Base-by-base conservation (phyloP, 2,113 vertebrate species). In the Picathartes gymnocephalus region DNA sequence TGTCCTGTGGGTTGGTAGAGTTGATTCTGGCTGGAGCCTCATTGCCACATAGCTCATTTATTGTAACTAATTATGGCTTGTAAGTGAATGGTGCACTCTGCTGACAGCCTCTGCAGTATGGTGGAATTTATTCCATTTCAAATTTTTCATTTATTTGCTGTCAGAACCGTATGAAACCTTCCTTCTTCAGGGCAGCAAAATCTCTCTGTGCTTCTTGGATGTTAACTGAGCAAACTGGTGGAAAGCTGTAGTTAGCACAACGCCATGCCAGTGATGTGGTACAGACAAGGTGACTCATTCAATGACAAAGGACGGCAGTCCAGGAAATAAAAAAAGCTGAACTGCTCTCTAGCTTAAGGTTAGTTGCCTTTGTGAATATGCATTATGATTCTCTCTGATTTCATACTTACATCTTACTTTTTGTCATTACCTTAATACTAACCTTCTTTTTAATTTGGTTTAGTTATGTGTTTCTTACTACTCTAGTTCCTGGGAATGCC, bases 21-120 rank as follows among this genome's bases (percentile, higher is more conserved):
- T 81, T 94, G 93, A 8, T 97, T 81, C 24, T 81, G 73, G 25
- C 95, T 97, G 61, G 54, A 96, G 71, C 87, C 70, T 86, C 68
- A 35, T 68, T 86, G 93, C 60, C 51, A 54, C 61, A 33, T 64
- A 82, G 56, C 81, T 97, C 48, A 65, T 81, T 95, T 82, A 60
- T 72, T 90, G 33, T 80, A 93, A 74, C 82, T 96, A 90, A 92
- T 71, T 51, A 91, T 65, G 94, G 60, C 80, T 15, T 37, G 28
- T 76, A 48, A 71, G 79, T 19, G 60, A 95, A 65, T 58, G 44
- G 54, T 89, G 54, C 57, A 8, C 40, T 78, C 80, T 37, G 56
- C 60, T 53, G 39, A 50, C 68, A 73, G 60, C 40, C 48, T 82
- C 60, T 83, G 74, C 68, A 65, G 50, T 66, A 86, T 51, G 88